Evolutionary conservation across 2,113 vertebrate species (phyloP).

Genomic region (Cercopithecus mona): DNA sequence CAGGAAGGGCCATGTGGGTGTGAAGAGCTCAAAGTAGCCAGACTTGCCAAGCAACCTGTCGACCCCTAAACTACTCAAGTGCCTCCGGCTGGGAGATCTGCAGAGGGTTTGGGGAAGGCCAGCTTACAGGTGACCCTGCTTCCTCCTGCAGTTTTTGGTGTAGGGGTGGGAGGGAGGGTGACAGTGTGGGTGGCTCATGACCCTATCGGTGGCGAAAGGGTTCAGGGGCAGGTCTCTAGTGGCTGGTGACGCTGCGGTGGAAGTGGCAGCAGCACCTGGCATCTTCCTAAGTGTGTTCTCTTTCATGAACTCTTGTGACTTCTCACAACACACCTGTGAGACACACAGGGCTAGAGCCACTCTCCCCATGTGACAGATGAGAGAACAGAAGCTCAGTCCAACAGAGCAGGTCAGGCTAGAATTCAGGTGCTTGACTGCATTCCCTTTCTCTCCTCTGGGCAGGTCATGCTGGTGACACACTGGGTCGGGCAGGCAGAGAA

Average conservation of each 20-base stretch:
- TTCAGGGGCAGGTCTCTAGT: not conserved
- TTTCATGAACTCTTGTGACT: not conserved
- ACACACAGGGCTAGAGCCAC: not conserved
- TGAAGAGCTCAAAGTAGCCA: not conserved
- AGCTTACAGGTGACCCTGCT: not conserved
- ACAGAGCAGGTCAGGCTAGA: not conserved
- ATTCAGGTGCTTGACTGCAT: not conserved
- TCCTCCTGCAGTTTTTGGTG: not conserved
- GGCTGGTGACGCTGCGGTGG: no score
- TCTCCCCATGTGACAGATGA: not conserved
- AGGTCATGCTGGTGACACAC: not conserved
- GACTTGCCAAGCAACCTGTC: not conserved
- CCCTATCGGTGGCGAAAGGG: not conserved
- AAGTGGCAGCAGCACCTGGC: not conserved
- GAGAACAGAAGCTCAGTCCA: not conserved
- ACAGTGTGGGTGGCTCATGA: not conserved
- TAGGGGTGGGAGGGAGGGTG: not conserved
- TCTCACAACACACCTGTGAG: not conserved
- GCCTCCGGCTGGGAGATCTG: not conserved
- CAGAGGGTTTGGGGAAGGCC: not conserved
- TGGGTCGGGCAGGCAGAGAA: no score
- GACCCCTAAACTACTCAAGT: not conserved
- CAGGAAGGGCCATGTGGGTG: fast-evolving
- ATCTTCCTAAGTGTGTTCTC: not conserved
- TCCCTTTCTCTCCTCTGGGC: not conserved